These are phyloP conservation scores for Lithophane leautieri DNA, from an alignment of 2,888 invertebrate species.

Conservation along the genomic window DNA sequence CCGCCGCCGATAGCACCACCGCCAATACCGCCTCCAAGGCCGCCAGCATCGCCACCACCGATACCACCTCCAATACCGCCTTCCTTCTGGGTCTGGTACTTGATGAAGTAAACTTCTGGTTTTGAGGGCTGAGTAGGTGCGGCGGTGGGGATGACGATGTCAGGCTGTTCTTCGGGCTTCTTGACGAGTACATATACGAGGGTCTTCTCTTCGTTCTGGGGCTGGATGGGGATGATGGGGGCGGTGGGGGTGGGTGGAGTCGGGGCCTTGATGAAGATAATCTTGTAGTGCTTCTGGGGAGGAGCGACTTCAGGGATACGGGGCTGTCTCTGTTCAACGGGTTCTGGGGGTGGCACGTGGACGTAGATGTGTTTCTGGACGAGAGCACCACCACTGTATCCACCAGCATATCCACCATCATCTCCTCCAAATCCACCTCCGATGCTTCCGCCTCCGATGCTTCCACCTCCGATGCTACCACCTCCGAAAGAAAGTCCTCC, in stretches of 20 bases:
- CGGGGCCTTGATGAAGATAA: conserved; percentile 98
- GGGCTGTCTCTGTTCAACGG: conserved; percentile 92
- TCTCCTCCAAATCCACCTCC: conserved; percentile 77
- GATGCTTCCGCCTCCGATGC: conserved; percentile 67
- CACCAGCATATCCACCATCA: conserved; percentile 85
- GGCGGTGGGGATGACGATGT: conserved; percentile 94
- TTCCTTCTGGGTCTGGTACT: conserved; percentile 93
- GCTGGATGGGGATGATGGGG: conserved; percentile 94
- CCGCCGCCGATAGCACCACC: conserved; percentile 82
- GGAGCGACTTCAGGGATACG: conserved; percentile 92
- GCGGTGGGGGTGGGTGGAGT: conserved; percentile 95
- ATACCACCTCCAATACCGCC: conserved; percentile 84
- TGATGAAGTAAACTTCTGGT: conserved; percentile 97
- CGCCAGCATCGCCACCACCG: conserved; percentile 72
- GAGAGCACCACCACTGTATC: conserved; percentile 90
- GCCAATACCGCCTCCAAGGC: conserved; percentile 73
- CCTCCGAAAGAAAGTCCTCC: conserved; percentile 69
- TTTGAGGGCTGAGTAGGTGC: conserved; percentile 96
- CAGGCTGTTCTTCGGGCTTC: conserved; percentile 96
- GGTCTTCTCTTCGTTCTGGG: conserved; percentile 96
- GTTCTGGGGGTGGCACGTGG: conserved; percentile 97
- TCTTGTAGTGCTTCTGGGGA: conserved; percentile 97
- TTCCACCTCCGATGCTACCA: conserved; percentile 67
- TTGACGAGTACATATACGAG: conserved; percentile 97
- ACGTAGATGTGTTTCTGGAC: conserved; percentile 97